Base-by-base conservation (phyloP, 2,113 vertebrate species). In the Pachypanchax playfairii region DNA sequence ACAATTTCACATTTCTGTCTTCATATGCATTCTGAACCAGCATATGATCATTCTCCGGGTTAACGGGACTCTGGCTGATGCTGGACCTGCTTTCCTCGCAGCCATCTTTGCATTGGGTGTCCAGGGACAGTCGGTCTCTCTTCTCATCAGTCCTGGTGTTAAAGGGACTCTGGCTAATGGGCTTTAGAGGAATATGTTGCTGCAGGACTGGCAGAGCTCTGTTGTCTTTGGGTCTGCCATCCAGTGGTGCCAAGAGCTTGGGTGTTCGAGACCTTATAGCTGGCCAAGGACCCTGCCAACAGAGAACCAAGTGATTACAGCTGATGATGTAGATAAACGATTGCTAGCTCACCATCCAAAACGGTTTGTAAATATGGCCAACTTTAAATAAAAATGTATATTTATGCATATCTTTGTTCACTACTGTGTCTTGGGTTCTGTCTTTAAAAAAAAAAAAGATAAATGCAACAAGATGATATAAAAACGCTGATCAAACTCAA, bases 1-100 rank as follows among this genome's bases (percentile, higher is more conserved):
- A 26, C 3, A 65, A 49, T 21, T 46, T 66, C 5, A 64, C 13
- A 44, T 15, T 47, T 20, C 20, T 55, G 4, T 28, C 48, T 38
- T 44, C 26, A 9, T 53, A 31, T 21, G 24, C 5, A 18, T 5
- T 20, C n/a, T 13, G 36, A 4, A 35, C 66, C 73, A 3, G 81
- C 53, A 5, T 70, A 54, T n/a, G n/a, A 10, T 79, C 82, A 13
- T 85, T 80, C 28, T 88, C 84, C 42, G 85, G 44, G 25, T 87
- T 75, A 1, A 80, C 70, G 10, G 85, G 90, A 31, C 80, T 82
- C 49, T 84, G 86, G 64, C 84, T 63, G n/a, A n/a, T n/a, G 59
- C 68, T 88, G 82, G 84, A 89, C 6, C 77, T 65, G 10, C 86
- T 91, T 22, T 85, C 87, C 25, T 89, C 87, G 4, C 88, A 91